Percentiles rank a stretch among this genome's conserved stretches.
Evolutionary conservation across 2,888 invertebrate genomes (phyloP).

Genomic region (Globia sparganii): DNA sequence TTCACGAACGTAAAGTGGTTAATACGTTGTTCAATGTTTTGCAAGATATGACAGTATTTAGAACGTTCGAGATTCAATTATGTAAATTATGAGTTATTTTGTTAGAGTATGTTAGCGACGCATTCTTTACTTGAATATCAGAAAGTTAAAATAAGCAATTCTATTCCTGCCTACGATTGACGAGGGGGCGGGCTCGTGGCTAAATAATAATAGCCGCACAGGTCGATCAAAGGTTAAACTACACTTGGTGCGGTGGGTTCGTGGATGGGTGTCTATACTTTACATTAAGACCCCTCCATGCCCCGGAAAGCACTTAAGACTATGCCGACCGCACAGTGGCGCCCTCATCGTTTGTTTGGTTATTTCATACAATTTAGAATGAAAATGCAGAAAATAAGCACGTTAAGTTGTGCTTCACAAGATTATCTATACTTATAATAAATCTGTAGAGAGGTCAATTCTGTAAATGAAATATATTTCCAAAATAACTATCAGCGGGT

Average conservation of each 20-base stretch:
- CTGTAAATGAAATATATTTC: no score
- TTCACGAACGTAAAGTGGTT: constrained; percentile 27
- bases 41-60: constrained; percentile 30
- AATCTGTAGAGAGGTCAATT: no score
- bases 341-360: no score
- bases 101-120: constrained; percentile 17
- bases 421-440: no score
- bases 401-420: no score
- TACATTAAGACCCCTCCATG: neutral
- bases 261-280: neutral
- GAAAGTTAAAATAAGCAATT: neutral
- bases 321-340: no score
- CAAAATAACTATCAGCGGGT: no score
- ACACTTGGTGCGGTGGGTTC: neutral
- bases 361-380: no score
- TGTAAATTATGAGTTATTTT: constrained; percentile 28
- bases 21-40: constrained; percentile 46
- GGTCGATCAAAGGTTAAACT: neutral
- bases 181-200: neutral
- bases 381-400: no score
- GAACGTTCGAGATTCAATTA: constrained; percentile 48
- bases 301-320: neutral
- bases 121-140: neutral
- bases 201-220: neutral
- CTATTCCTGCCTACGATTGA: neutral